A percentile compares a stretch with the other conserved stretches of the same genome.
phyloP scores from a whole-genome alignment of 2,113 vertebrate species.

The Todiramphus saurophagus region DNA sequence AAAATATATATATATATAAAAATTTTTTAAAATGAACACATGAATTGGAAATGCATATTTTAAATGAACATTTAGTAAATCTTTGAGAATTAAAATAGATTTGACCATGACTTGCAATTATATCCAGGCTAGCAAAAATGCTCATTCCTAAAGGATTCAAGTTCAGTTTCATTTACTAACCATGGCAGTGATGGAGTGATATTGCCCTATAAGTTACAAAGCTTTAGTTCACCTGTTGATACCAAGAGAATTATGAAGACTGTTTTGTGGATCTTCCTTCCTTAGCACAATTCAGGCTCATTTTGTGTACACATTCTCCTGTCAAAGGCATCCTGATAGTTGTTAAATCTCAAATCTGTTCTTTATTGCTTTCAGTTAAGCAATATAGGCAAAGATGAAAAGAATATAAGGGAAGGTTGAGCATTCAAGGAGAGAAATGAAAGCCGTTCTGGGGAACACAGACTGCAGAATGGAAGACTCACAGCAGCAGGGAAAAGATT shows the following conservation, averaged over 20 bases:
- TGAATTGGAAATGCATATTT: neutral
- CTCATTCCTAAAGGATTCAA: neutral
- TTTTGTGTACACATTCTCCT: neutral
- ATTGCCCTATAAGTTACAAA: neutral
- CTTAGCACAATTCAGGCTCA: neutral
- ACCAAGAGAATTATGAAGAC: neutral
- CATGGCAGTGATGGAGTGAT: neutral
- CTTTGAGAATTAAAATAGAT: neutral
- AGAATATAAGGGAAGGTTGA: constrained; percentile 36
- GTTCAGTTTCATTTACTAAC: neutral
- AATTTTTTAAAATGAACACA: neutral
- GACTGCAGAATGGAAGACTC: constrained; percentile 19
- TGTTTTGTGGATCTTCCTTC: neutral
- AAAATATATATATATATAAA: neutral
- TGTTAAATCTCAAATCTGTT: constrained; percentile 18
- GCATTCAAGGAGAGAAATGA: constrained; percentile 36
- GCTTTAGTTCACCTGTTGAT: constrained; percentile 24
- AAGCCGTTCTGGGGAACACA: neutral
- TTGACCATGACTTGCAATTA: neutral
- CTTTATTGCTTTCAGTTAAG: constrained; percentile 29
- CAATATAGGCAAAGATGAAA: neutral
- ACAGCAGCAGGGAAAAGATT: neutral
- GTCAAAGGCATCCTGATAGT: constrained; percentile 20
- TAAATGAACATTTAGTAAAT: neutral
- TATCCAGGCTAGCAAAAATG: neutral